phyloP scores from a whole-genome alignment of 2,888 invertebrate species.

The Pristionchus exspectatus region DNA sequence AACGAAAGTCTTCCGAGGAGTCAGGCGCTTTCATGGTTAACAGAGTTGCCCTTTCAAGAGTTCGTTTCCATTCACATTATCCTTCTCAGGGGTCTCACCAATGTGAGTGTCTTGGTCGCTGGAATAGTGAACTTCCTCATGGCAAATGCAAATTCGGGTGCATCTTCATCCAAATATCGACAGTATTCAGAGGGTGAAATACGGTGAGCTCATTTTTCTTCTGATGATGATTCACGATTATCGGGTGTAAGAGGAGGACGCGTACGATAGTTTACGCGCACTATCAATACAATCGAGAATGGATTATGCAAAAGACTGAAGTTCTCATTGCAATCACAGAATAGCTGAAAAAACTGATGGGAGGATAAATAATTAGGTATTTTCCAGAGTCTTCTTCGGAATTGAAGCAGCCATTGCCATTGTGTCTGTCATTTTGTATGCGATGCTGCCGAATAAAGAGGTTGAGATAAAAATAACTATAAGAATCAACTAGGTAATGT shows the following conservation, averaged over 20 bases:
- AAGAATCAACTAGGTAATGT: too few species aligned
- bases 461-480: neutral
- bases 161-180: conserved; percentile 31
- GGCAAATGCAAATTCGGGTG: neutral
- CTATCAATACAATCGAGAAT: neutral
- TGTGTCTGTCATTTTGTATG: neutral
- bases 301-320: neutral
- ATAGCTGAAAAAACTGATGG: neutral
- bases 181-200: conserved; percentile 45
- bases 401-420: neutral
- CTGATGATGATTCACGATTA: neutral
- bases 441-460: conserved; percentile 28
- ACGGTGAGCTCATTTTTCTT: neutral
- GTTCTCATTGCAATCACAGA: neutral
- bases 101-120: conserved; percentile 18
- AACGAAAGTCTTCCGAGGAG: conserved; percentile 3
- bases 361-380: neutral
- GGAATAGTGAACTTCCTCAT: conserved; percentile 41
- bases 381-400: conserved; percentile 13
- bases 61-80: neutral
- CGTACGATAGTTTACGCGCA: neutral
- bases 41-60: neutral
- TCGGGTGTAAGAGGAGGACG: neutral
- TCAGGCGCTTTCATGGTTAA: conserved; percentile 47
- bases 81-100: conserved; percentile 24